A percentile compares a stretch with the other conserved stretches of the same genome.
These are phyloP conservation scores for Stegostoma tigrinum DNA, from an alignment of 2,113 vertebrate genomes.

Conservation along the genomic window DNA sequence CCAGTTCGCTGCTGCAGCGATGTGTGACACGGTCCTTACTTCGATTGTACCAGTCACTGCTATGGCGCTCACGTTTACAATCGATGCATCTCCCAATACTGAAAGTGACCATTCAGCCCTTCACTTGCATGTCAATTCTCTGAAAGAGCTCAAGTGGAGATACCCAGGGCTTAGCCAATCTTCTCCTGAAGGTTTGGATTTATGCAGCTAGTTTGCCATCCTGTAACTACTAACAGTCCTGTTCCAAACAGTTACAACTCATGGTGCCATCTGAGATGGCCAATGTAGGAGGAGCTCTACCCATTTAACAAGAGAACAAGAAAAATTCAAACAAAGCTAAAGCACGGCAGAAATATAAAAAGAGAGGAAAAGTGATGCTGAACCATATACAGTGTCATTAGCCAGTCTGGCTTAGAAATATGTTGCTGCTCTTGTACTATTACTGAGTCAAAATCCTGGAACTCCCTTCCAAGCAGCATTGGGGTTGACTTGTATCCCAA, in stretches of 20 bases:
- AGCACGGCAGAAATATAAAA: not conserved
- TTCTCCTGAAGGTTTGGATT: not conserved
- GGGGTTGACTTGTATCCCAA: no score
- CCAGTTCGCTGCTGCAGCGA: no score
- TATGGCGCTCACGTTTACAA: not conserved
- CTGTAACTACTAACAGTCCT: not conserved
- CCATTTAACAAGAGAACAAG: not conserved
- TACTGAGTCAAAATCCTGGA: no score
- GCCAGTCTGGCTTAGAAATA: no score
- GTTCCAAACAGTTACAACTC: not conserved
- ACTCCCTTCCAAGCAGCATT: no score
- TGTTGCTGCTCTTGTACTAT: no score
- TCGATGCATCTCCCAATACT: not conserved
- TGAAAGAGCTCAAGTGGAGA: not conserved
- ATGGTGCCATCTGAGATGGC: not conserved
- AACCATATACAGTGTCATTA: no score
- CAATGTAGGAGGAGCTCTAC: not conserved
- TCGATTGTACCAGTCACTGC: not conserved
- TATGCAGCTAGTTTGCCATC: not conserved
- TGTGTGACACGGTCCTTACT: not conserved
- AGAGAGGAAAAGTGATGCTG: not conserved
- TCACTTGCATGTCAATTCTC: not conserved
- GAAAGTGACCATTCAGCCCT: not conserved
- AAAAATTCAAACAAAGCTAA: not conserved
- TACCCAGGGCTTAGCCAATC: not conserved